Base-by-base conservation (phyloP, 1,140 invertebrate genomes). In the Atta cephalotes region DNA sequence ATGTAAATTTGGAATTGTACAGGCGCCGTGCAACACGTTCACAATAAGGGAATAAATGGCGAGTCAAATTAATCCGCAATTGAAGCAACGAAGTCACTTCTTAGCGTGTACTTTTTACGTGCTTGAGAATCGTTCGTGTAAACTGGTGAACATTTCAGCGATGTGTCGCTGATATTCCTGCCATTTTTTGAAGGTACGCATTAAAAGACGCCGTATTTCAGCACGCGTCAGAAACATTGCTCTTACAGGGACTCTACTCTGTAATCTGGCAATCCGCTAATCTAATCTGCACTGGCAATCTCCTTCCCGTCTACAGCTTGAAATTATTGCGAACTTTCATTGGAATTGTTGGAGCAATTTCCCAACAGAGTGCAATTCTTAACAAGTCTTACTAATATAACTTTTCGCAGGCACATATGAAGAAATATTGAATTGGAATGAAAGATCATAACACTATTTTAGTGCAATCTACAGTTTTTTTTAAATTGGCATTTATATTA, bases 261-360 rank as follows among this genome's bases (percentile, higher is more conserved):
- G 88, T 89, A 90, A 90, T 89, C 78, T 89, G 72, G 70, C 74
- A 90, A 90, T 90, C 88, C 80, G 74, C 80, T 88, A 90, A 90
- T 90, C 89, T 90, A 90, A 90, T 90, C 89, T 63, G 25, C 71
- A 31, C 49, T 58, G 28, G 70, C 68, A 70, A 90, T 88, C 89
- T 68, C 58, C 66, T 45, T 62, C 21, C 53, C 68, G 45, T 39
- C 70, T 31, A 49, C n/a, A 78, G 28, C 39, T 66, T 86, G 28
- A 90, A 90, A 90, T 90, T 90, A 90, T 90, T 90, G 87, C 86
- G 49, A 85, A 90, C 77, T 90, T 90, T 85, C 88, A 90, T 90
- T 77, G 86, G 84, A 86, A 89, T 90, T 86, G 88, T 90, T 90
- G 80, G 79, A 90, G 60, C 80, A 77, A 90, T 90, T 85, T 90